phyloP scores from a whole-genome alignment of 2,797 vertebrate genomes.

The Amphiprion clarkii region DNA sequence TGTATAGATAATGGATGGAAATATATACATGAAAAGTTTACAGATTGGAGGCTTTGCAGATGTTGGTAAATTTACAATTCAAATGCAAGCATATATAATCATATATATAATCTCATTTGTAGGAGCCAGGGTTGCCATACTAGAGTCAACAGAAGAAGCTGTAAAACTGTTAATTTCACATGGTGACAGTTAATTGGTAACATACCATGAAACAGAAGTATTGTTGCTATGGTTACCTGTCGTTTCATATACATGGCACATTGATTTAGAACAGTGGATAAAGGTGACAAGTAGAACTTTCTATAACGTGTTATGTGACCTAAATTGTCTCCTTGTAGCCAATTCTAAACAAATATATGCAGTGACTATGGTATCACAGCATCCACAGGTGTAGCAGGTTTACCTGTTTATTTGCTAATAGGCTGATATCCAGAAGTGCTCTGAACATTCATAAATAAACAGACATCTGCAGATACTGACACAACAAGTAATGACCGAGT shows the following conservation, averaged over 20 bases:
- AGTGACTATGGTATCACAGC: not conserved
- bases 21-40: not conserved
- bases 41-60: not conserved
- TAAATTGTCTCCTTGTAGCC: not conserved
- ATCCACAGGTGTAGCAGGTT: not conserved
- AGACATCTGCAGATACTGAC: not conserved
- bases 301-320: not conserved
- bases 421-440: no score
- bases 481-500: not conserved
- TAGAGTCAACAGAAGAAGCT: not conserved
- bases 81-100: no score
- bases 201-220: not conserved
- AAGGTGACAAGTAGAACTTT: not conserved
- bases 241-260: constrained; percentile 12
- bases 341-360: not conserved
- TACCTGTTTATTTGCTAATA: not conserved
- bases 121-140: no score
- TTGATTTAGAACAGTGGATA: not conserved
- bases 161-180: constrained; percentile 4
- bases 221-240: constrained; percentile 48
- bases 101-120: not conserved
- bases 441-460: not conserved
- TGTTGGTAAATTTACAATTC: not conserved
- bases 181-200: not conserved
- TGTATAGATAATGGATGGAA: no score